Conservation (phyloP, 2,113 vertebrate species). For the Maccullochella peelii region DNA sequence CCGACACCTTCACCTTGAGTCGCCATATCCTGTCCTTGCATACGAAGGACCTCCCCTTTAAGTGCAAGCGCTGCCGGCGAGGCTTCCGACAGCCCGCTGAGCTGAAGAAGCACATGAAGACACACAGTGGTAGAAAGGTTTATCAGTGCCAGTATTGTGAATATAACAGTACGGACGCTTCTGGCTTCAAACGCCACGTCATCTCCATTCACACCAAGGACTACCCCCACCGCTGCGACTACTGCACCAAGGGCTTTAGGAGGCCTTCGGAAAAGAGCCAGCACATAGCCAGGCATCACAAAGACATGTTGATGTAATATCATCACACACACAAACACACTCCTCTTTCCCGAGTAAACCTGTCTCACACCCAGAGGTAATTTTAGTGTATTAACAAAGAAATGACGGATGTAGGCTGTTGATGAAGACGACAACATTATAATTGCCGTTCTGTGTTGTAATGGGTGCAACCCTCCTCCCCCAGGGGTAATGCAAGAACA, state of each 20-base stretch:
- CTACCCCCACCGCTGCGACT: constrained; percentile 98
- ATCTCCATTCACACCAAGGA: constrained; percentile 99
- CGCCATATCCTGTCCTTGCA: constrained; percentile 98
- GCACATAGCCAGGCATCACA: constrained; percentile 99
- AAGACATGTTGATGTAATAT: constrained; percentile 92
- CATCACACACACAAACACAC: constrained; percentile 61
- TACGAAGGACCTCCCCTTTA: constrained; percentile 98
- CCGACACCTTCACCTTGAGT: constrained; percentile 97
- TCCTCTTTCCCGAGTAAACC: constrained; percentile 67
- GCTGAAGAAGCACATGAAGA: constrained; percentile 99
- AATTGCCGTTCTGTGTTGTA: constrained; percentile 74
- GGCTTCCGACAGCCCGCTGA: constrained; percentile 95
- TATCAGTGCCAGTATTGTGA: constrained; percentile 99
- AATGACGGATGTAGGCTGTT: constrained; percentile 62
- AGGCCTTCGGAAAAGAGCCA: constrained; percentile 99
- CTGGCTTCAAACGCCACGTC: constrained; percentile 99
- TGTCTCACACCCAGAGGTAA: constrained; percentile 70
- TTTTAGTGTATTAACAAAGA: constrained; percentile 76
- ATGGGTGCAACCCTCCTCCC: constrained; percentile 65
- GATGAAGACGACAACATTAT: constrained; percentile 63
- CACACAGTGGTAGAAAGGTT: constrained; percentile 97
- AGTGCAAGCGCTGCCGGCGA: constrained; percentile 97
- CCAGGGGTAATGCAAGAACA: constrained; percentile 57
- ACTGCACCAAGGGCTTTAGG: constrained; percentile 98
- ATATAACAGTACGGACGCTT: constrained; percentile 98